A percentile compares a stretch with the other conserved stretches of the same genome.
Evolutionary conservation across 2,797 vertebrate genomes (phyloP).

Genomic region (Diglossa cyanea): DNA sequence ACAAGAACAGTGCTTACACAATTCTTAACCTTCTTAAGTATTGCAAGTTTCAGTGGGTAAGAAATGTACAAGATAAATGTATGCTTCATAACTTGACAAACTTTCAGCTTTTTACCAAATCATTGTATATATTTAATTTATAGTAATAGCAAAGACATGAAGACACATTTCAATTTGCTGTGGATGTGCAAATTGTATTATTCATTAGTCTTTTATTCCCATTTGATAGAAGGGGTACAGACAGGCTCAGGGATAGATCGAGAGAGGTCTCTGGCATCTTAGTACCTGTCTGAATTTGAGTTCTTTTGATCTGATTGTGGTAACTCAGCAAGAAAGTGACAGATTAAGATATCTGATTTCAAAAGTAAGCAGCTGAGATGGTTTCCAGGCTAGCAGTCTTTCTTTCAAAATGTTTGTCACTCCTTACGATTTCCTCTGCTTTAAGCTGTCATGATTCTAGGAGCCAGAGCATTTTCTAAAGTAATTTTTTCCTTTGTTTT

Average conservation of each 20-base stretch:
- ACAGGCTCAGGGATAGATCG: background rate
- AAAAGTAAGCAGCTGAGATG: background rate
- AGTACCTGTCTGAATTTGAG: background rate
- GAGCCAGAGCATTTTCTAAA: background rate
- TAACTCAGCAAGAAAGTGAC: background rate
- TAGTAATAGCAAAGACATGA: background rate
- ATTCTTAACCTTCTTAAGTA: background rate
- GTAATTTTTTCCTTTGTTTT: background rate
- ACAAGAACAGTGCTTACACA: background rate
- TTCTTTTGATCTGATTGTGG: background rate
- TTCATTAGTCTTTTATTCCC: background rate
- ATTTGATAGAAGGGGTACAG: background rate
- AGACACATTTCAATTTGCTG: background rate
- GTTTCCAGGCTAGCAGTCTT: background rate
- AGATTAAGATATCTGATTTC: background rate
- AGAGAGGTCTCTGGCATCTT: background rate
- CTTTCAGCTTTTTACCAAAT: background rate
- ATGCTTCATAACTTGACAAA: background rate
- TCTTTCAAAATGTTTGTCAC: background rate
- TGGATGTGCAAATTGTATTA: background rate
- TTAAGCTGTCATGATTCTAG: background rate
- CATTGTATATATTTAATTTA: background rate
- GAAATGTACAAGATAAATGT: background rate
- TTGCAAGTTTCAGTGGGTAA: background rate
- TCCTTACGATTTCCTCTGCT: background rate